phyloP scores from a whole-genome alignment of 2,113 vertebrate species.

The Eubucco bourcierii region DNA sequence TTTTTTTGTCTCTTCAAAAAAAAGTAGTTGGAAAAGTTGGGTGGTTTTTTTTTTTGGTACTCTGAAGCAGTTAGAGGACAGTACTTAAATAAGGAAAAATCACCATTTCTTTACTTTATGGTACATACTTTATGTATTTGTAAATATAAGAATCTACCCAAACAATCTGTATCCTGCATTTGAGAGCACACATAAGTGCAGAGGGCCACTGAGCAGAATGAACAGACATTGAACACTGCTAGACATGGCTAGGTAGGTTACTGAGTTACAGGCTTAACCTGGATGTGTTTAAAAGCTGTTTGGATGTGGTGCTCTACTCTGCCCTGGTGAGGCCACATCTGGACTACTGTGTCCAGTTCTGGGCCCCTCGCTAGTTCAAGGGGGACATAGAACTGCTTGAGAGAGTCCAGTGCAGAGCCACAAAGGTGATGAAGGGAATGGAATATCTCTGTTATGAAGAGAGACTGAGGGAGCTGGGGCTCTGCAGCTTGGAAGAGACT shows the following conservation, averaged over 20 bases:
- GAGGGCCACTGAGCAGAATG: background rate
- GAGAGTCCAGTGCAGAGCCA: too few species aligned
- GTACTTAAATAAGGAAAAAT: background rate
- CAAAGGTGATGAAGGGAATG: too few species aligned
- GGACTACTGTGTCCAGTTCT: too few species aligned
- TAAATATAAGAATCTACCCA: background rate
- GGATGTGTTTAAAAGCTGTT: too few species aligned
- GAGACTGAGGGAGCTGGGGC: too few species aligned
- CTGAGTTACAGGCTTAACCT: background rate
- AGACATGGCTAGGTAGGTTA: background rate
- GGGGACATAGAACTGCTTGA: too few species aligned
- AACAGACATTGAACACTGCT: background rate
- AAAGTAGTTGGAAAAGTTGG: background rate
- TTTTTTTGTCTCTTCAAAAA: background rate
- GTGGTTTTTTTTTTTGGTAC: background rate
- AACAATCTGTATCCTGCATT: background rate
- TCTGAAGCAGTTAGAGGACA: background rate
- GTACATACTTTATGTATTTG: background rate
- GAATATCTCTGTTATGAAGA: too few species aligned
- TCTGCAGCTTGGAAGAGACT: too few species aligned
- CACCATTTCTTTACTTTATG: background rate
- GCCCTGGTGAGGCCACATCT: too few species aligned
- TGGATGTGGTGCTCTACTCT: too few species aligned
- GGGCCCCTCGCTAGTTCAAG: too few species aligned
- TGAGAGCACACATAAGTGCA: background rate